Conservation (phyloP, 2,888 invertebrate species). For the Schrankia costaestrigalis region DNA sequence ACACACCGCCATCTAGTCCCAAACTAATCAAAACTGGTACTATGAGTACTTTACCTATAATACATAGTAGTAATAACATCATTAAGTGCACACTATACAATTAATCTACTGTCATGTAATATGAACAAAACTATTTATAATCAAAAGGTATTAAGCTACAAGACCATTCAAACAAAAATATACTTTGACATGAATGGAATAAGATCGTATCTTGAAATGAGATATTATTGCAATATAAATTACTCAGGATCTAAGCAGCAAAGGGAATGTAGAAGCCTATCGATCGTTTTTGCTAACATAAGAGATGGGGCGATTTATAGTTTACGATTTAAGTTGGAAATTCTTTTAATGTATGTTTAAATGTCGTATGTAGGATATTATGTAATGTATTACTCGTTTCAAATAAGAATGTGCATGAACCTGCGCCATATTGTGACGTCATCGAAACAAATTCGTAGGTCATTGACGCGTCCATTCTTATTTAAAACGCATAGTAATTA, state of each 20-base stretch:
- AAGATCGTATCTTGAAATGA: slow-evolving; percentile 7
- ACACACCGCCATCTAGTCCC: too few species aligned
- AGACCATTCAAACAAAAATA: slow-evolving; percentile 6
- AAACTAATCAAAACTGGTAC: too few species aligned
- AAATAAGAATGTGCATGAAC: too few species aligned
- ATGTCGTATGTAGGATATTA: too few species aligned
- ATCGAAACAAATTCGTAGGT: too few species aligned
- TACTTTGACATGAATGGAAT: slow-evolving; percentile 5
- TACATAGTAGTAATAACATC: slow-evolving; percentile 21
- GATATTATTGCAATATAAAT: slow-evolving; percentile 41
- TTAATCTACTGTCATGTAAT: slow-evolving; percentile 35
- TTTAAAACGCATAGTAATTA: too few species aligned
- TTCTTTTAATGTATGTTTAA: too few species aligned
- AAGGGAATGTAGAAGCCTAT: slow-evolving; percentile 57
- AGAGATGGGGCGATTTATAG: slow-evolving; percentile 27
- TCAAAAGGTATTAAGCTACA: slow-evolving; percentile 7
- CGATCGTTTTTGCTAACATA: slow-evolving; percentile 44
- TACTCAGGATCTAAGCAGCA: slow-evolving; percentile 48
- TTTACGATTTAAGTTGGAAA: slow-evolving; percentile 18
- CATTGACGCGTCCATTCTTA: too few species aligned
- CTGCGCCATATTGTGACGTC: too few species aligned
- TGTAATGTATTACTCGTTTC: background rate
- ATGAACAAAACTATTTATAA: slow-evolving; percentile 7
- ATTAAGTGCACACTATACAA: slow-evolving; percentile 23
- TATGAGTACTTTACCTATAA: background rate